A percentile compares a stretch with the other conserved stretches of the same genome.
Evolutionary conservation across 2,888 invertebrate species (phyloP).

Genomic region (Arenicola marina): DNA sequence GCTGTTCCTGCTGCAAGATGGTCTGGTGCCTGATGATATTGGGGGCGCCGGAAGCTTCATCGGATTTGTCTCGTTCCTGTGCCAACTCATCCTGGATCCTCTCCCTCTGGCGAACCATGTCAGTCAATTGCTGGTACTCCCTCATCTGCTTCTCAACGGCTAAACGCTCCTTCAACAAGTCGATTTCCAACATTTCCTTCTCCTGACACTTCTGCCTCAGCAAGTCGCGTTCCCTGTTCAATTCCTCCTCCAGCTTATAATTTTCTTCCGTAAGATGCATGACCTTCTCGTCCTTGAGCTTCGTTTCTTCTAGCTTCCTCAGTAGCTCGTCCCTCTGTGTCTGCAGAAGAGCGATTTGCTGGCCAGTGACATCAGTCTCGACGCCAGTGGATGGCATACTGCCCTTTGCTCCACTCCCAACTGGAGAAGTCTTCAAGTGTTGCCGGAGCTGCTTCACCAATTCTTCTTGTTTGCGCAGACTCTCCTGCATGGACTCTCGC

Average conservation of each 20-base stretch:
- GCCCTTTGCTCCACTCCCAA: too few relatives aligned
- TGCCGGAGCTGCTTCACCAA: slow-evolving; percentile 10
- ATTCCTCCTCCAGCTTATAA: slow-evolving; percentile 5
- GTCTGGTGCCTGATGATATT: background rate
- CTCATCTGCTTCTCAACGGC: slow-evolving; percentile 20
- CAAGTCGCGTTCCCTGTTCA: slow-evolving; percentile 14
- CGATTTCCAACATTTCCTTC: slow-evolving; percentile 26
- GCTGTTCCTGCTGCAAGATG: slow-evolving; percentile 8
- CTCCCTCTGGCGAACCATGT: slow-evolving; percentile 21
- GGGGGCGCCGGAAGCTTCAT: background rate
- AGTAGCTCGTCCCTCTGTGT: slow-evolving; percentile 23
- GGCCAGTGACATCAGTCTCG: slow-evolving; percentile 8
- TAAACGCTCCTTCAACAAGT: slow-evolving; percentile 21
- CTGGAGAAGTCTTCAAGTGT: background rate
- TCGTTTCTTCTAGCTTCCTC: slow-evolving; percentile 12
- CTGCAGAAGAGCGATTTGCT: slow-evolving; percentile 19
- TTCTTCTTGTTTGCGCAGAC: slow-evolving; percentile 17
- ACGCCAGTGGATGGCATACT: background rate
- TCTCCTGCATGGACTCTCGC: slow-evolving; percentile 9
- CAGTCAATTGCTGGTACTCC: slow-evolving; percentile 18
- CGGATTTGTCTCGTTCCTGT: background rate
- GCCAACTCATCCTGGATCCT: slow-evolving; percentile 17
- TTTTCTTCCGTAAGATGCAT: background rate
- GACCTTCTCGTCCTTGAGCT: slow-evolving; percentile 9
- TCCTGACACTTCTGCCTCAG: slow-evolving; percentile 8